Conservation (phyloP, 2,888 invertebrate genomes). For the Scaptomyza reducta region DNA sequence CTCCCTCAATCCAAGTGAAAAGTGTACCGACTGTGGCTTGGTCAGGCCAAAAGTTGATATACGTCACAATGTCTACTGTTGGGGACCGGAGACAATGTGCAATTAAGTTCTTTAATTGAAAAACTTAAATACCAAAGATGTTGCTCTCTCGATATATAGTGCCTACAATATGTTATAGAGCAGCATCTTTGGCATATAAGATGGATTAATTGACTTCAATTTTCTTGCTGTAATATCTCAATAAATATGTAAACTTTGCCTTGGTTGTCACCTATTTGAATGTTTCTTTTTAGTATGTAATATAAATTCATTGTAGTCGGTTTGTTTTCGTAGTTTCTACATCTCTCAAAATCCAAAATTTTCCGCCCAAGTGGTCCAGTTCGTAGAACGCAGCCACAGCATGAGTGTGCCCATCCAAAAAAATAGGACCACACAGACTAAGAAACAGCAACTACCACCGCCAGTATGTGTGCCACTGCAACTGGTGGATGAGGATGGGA, state of each 20-base stretch:
- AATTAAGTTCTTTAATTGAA: background rate
- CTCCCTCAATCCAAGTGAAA: background rate
- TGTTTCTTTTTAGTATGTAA: conserved; percentile 9
- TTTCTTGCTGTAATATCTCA: background rate
- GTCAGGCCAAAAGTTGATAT: background rate
- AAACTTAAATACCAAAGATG: background rate
- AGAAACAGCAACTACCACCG: conserved; percentile 30
- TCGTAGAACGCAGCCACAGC: background rate
- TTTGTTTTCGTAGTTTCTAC: background rate
- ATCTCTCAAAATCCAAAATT: conserved; percentile 26
- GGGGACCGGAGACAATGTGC: background rate
- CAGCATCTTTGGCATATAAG: conserved; percentile 8
- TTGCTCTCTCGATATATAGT: background rate
- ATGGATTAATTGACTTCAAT: background rate
- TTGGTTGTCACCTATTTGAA: conserved; percentile 7
- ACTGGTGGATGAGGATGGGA: conserved; percentile 66
- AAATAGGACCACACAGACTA: conserved; percentile 52
- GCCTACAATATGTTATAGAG: background rate
- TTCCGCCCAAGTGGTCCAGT: conserved; percentile 25
- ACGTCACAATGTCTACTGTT: conserved; percentile 4
- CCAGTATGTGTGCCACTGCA: conserved; percentile 58
- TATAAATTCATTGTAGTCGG: conserved; percentile 17
- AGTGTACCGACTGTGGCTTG: background rate
- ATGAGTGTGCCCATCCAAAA: conserved; percentile 55
- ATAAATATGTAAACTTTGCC: background rate